Percentiles rank a stretch among this genome's conserved stretches.
Conservation (phyloP, 2,797 vertebrate species). For the Alectoris magna region DNA sequence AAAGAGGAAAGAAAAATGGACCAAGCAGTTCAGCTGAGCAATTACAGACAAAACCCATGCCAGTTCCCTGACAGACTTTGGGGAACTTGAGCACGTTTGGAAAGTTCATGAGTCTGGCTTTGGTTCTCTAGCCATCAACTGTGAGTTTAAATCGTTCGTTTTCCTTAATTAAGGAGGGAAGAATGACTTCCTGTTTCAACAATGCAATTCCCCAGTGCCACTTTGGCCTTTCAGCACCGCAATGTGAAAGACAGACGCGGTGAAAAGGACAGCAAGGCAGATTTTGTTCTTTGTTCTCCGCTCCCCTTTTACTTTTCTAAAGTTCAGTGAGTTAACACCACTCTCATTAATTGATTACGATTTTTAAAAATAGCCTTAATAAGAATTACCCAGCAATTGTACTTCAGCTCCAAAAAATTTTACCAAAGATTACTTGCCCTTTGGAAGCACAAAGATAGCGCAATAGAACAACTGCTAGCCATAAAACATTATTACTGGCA, state of each 20-base stretch:
- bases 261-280: conserved; percentile 43
- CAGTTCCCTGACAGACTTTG: background rate
- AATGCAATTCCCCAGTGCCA: conserved; percentile 46
- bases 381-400: conserved; percentile 6
- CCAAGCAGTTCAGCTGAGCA: background rate
- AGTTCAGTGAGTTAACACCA: conserved; percentile 45
- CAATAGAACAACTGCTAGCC: background rate
- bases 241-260: conserved; percentile 20
- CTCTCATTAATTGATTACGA: conserved; percentile 46
- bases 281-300: background rate
- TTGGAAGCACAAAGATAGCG: background rate
- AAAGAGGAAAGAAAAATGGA: background rate
- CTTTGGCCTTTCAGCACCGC: conserved; percentile 47
- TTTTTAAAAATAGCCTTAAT: conserved; percentile 5
- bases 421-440: background rate
- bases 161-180: conserved; percentile 68
- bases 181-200: conserved; percentile 12
- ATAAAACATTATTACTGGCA: background rate
- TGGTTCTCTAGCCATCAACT: conserved; percentile 32
- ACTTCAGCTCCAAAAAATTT: background rate
- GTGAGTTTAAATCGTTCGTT: conserved; percentile 37
- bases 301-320: conserved; percentile 30
- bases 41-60: background rate
- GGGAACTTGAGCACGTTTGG: background rate
- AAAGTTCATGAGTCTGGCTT: conserved; percentile 48